These are phyloP conservation scores for Onychomys torridus DNA, from an alignment of 2,797 vertebrate species.

Conservation along the genomic window DNA sequence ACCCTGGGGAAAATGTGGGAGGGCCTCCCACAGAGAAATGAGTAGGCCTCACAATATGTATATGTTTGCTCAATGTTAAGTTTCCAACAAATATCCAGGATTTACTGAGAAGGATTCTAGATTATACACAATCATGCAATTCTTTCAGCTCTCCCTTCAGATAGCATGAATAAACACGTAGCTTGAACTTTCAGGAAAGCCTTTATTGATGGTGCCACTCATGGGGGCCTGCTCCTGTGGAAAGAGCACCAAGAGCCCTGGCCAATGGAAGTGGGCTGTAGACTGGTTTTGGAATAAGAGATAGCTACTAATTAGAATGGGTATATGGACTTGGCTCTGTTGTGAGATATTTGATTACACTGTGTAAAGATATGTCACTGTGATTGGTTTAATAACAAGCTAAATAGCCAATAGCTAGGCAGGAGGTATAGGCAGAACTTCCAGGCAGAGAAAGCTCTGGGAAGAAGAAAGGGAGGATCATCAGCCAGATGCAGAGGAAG, in stretches of 20 bases:
- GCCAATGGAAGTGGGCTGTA: background rate
- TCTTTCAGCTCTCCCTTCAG: constrained; percentile 21
- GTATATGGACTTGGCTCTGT: background rate
- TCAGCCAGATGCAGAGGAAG: background rate
- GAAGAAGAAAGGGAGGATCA: background rate
- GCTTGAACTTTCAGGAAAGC: background rate
- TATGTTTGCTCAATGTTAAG: background rate
- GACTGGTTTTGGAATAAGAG: background rate
- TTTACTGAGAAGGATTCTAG: background rate
- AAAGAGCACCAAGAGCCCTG: background rate
- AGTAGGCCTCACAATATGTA: background rate
- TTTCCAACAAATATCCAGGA: constrained; percentile 2
- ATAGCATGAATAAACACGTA: background rate
- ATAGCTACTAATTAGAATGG: background rate
- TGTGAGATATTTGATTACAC: background rate
- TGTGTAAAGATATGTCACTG: background rate
- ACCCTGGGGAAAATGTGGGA: no score
- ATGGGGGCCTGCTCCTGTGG: background rate
- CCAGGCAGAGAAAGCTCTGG: background rate
- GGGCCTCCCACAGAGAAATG: no score
- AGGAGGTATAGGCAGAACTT: background rate
- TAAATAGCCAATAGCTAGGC: background rate
- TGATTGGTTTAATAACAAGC: no score
- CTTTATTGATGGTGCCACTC: background rate
- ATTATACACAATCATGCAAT: background rate